phyloP scores from a whole-genome alignment of 2,797 vertebrate genomes.

The Leptatherina wallacei region DNA sequence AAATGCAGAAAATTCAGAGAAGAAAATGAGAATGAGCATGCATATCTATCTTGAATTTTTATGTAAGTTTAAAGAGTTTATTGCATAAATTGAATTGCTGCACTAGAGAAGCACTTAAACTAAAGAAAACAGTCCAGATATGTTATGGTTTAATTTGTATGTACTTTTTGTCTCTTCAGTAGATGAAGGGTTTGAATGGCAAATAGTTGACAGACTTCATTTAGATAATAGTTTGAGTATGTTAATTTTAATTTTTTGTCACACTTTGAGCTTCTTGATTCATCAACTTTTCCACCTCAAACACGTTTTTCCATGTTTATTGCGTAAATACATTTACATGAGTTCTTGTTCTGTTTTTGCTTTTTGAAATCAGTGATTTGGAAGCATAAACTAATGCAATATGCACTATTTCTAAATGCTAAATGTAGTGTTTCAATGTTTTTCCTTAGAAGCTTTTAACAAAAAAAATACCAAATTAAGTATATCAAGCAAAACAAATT shows the following conservation, averaged over 20 bases:
- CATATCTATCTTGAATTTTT: not conserved
- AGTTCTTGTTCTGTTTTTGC: not conserved
- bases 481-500: slow-evolving; percentile 1
- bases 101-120: not conserved
- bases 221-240: not conserved
- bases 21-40: not conserved
- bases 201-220: not conserved
- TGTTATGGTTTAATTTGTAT: not conserved
- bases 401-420: not conserved
- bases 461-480: not conserved
- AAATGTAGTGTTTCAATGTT: not conserved
- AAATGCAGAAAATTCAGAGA: not conserved
- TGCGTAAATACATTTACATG: too few relatives aligned
- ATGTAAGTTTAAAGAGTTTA: not conserved
- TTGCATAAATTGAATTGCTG: too few relatives aligned
- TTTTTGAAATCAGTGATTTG: not conserved
- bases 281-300: not conserved
- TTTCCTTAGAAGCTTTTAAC: not conserved
- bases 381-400: not conserved
- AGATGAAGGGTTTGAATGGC: not conserved
- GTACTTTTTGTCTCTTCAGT: not conserved
- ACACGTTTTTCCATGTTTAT: too few relatives aligned
- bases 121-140: not conserved
- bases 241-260: not conserved
- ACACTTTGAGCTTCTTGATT: not conserved